phyloP scores from a whole-genome alignment of 2,113 vertebrate genomes.

The Podilymbus podiceps region DNA sequence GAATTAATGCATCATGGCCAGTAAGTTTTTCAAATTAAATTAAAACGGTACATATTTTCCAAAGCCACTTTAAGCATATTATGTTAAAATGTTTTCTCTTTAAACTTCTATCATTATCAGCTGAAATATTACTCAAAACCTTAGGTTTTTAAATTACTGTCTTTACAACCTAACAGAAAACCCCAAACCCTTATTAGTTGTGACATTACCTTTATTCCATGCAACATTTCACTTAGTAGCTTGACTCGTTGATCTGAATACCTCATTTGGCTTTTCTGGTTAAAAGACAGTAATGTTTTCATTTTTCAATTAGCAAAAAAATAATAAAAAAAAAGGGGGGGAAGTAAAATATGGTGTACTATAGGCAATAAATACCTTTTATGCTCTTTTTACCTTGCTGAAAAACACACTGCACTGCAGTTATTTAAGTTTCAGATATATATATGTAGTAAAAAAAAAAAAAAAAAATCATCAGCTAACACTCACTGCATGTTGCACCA shows the following conservation, averaged over 20 bases:
- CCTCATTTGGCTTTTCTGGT: constrained; percentile 65
- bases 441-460: background rate
- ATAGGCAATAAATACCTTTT: background rate
- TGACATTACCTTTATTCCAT: constrained; percentile 70
- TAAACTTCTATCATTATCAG: background rate
- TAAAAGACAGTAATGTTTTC: background rate
- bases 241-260: constrained; percentile 66
- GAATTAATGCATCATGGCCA: background rate
- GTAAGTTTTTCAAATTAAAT: background rate
- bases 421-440: background rate
- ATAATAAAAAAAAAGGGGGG: too few relatives aligned
- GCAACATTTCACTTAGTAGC: constrained; percentile 72
- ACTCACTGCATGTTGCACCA: background rate
- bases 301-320: background rate
- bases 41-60: background rate
- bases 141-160: background rate
- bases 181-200: background rate
- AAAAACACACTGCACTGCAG: background rate
- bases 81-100: background rate
- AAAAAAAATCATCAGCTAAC: background rate
- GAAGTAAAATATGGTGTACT: background rate
- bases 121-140: background rate
- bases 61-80: background rate
- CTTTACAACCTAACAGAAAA: background rate
- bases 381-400: background rate